A percentile compares a stretch with the other conserved stretches of the same genome.
Conservation (phyloP, 1,140 invertebrate species). For the Leptinotarsa defecta region DNA sequence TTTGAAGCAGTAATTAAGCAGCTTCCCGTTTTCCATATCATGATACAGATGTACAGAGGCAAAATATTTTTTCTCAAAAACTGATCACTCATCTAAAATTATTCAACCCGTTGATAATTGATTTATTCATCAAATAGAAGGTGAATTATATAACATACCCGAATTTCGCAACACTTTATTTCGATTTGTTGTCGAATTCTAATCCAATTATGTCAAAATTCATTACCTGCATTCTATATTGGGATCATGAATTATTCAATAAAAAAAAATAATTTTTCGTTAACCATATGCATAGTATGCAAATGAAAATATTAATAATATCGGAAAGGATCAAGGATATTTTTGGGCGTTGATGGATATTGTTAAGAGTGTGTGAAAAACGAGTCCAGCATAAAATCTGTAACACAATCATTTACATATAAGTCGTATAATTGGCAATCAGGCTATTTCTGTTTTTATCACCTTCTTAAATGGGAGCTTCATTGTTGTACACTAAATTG, state of each 20-base stretch:
- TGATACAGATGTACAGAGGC: too few relatives aligned
- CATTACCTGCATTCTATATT: background rate
- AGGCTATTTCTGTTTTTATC: background rate
- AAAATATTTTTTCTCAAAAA: too few relatives aligned
- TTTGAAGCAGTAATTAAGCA: too few relatives aligned
- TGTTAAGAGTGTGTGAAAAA: background rate
- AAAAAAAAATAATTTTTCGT: background rate
- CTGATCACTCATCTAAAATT: too few relatives aligned
- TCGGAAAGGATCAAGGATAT: conserved; percentile 3
- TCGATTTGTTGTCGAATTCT: background rate
- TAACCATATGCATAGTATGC: background rate
- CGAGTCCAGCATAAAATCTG: background rate
- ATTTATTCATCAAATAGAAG: too few relatives aligned
- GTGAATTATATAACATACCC: too few relatives aligned
- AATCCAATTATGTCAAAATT: background rate
- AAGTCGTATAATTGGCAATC: background rate
- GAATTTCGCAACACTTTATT: too few relatives aligned
- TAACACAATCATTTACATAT: conserved; percentile 4
- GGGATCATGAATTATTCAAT: background rate
- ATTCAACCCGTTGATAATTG: too few relatives aligned
- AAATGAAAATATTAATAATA: background rate
- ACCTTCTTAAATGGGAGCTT: background rate
- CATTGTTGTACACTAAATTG: background rate
- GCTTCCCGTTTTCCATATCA: too few relatives aligned
- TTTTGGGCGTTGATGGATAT: conserved; percentile 4